These are phyloP conservation scores for Clarias laeviceps DNA, from an alignment of 2,797 vertebrate species.

Conservation along the genomic window DNA sequence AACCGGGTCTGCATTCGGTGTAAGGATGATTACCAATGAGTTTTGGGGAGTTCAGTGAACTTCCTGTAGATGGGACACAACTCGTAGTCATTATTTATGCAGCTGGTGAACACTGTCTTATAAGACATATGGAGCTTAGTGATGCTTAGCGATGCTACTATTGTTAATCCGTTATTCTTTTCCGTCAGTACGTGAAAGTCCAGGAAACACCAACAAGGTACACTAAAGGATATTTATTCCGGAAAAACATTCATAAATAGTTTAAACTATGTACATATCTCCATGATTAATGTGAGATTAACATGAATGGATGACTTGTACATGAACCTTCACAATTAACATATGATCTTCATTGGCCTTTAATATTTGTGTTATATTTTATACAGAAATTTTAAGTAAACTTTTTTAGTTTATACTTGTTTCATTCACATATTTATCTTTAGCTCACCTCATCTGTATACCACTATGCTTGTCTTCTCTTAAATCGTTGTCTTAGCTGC, in stretches of 20 bases:
- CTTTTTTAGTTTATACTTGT: not conserved
- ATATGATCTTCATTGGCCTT: not conserved
- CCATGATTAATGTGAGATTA: not conserved
- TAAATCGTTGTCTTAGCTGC: not conserved
- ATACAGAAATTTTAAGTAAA: not conserved
- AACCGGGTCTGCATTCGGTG: not conserved
- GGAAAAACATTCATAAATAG: not conserved
- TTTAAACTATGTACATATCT: not conserved
- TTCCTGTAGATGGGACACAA: slow-evolving; percentile 9
- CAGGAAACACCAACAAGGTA: not conserved
- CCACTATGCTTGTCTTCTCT: not conserved
- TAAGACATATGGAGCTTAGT: not conserved
- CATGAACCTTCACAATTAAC: not conserved
- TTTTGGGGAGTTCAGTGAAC: slow-evolving; percentile 5
- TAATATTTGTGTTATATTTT: not conserved
- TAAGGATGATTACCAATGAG: not conserved
- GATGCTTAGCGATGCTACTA: not conserved
- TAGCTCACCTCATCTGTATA: not conserved
- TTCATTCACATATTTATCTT: not conserved
- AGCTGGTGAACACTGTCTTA: not conserved
- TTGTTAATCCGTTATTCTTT: too few relatives aligned
- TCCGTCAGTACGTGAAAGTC: not conserved
- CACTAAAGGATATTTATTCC: not conserved
- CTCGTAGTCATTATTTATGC: not conserved
- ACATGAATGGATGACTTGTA: not conserved